A percentile compares a stretch with the other conserved stretches of the same genome.
Evolutionary conservation across 2,113 vertebrate genomes (phyloP).

Genomic region (Ophthalmolycus amberensis): DNA sequence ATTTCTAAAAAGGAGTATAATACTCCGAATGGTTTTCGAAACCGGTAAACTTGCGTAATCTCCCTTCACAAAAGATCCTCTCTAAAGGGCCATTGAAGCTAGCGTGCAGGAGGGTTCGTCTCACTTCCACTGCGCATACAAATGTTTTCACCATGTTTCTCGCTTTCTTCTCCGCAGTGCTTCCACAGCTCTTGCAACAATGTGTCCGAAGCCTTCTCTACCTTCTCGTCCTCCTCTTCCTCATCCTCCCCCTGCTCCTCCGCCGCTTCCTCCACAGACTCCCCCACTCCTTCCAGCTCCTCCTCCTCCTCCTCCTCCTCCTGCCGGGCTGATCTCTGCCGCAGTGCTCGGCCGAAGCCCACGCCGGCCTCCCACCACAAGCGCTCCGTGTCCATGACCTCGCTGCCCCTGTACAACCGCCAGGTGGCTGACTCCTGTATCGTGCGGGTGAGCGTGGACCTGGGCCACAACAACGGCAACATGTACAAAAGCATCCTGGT

Average conservation of each 20-base stretch:
- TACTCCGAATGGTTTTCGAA: slow-evolving; percentile 1
- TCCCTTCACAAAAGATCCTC: slow-evolving; percentile 4
- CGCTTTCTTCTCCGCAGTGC: slow-evolving; percentile 52
- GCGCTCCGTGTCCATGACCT: slow-evolving; percentile 81
- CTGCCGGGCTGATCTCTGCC: slow-evolving; percentile 49
- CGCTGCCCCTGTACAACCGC: slow-evolving; percentile 77
- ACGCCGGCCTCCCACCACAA: slow-evolving; percentile 60
- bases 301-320: slow-evolving; percentile 32
- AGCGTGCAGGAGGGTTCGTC: background rate
- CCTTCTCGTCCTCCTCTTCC: slow-evolving; percentile 64
- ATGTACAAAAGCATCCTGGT: slow-evolving; percentile 92
- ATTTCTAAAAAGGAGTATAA: slow-evolving; percentile 3
- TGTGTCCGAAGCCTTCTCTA: slow-evolving; percentile 80
- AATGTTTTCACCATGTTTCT: background rate
- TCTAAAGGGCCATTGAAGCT: slow-evolving; percentile 29
- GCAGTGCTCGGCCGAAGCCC: slow-evolving; percentile 3
- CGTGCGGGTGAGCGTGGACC: slow-evolving; percentile 85
- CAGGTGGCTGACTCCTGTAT: slow-evolving; percentile 84
- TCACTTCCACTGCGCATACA: background rate
- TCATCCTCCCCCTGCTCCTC: slow-evolving; percentile 51
- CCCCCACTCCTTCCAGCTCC: slow-evolving; percentile 41
- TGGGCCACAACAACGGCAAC: slow-evolving; percentile 84
- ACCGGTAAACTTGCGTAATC: slow-evolving; percentile 24
- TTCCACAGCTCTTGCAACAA: slow-evolving; percentile 79
- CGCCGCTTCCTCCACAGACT: slow-evolving; percentile 59